A percentile compares a stretch with the other conserved stretches of the same genome.
Evolutionary conservation across 1,140 invertebrate species (phyloP).

Genomic region (Gryon sp.): DNA sequence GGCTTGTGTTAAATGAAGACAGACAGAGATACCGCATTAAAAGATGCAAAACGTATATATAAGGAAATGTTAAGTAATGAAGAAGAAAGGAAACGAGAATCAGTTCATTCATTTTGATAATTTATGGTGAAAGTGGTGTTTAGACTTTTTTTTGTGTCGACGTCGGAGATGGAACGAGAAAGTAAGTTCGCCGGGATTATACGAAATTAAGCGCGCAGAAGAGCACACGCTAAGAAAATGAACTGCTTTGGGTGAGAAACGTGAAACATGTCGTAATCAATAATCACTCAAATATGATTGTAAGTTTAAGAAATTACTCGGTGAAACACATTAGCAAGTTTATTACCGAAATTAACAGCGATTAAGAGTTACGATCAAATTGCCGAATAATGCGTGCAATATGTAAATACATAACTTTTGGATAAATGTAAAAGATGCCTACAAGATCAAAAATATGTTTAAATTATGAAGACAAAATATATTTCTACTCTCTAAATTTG

Average conservation of each 20-base stretch:
- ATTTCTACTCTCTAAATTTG: too few relatives aligned
- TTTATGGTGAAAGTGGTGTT: conserved; percentile 23
- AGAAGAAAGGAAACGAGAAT: conserved; percentile 23
- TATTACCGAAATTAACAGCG: conserved; percentile 9
- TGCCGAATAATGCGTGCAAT: neutral
- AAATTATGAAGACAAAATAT: too few relatives aligned
- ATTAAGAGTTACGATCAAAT: conserved; percentile 14
- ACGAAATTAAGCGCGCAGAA: conserved; percentile 15
- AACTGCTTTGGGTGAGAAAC: conserved; percentile 21
- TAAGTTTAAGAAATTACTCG: conserved; percentile 9
- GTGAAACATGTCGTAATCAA: conserved; percentile 34
- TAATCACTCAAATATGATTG: conserved; percentile 42
- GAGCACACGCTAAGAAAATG: conserved; percentile 36
- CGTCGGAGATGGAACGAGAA: conserved; percentile 8
- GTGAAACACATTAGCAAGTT: neutral
- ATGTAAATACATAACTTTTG: too few relatives aligned
- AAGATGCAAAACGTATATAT: conserved; percentile 7
- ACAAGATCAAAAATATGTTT: too few relatives aligned
- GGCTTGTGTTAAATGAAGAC: conserved; percentile 5
- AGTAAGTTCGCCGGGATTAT: conserved; percentile 38
- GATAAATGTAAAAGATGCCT: too few relatives aligned
- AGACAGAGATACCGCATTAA: conserved; percentile 7
- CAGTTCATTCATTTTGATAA: conserved; percentile 38
- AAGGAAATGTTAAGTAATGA: conserved; percentile 6
- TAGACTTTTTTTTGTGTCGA: conserved; percentile 27